A percentile compares a stretch with the other conserved stretches of the same genome.
Conservation (phyloP, 1,140 invertebrate species). For the Hormaphis cornu region DNA sequence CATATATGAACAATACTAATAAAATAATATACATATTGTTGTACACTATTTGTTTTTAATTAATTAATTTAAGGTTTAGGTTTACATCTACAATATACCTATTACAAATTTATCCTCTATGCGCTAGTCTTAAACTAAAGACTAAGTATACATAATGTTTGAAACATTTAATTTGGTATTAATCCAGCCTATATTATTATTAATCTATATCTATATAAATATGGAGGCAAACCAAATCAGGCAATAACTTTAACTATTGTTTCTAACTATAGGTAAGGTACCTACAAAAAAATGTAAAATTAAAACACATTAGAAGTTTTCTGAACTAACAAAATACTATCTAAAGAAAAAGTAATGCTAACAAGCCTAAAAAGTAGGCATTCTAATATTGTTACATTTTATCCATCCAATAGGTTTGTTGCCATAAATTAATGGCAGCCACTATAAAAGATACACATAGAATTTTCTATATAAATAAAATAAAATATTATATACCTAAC, state of each 20-base stretch:
- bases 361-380: neutral
- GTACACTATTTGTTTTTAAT: neutral
- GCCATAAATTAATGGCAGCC: neutral
- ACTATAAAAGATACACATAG: neutral
- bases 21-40: neutral
- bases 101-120: conserved; percentile 53
- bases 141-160: neutral
- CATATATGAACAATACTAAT: neutral
- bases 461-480: neutral
- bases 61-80: neutral
- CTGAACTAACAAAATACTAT: neutral
- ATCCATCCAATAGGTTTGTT: neutral
- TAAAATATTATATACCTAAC: neutral
- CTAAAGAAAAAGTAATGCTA: neutral
- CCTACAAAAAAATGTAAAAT: conserved; percentile 1
- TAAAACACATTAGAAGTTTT: neutral
- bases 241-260: neutral
- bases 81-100: conserved; percentile 4
- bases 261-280: conserved; percentile 10
- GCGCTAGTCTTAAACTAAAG: conserved; percentile 42
- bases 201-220: neutral
- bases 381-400: conserved; percentile 5
- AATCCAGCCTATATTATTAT: neutral
- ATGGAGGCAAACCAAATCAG: neutral
- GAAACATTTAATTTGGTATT: neutral